Evolutionary conservation across 2,113 vertebrate genomes (phyloP), one percentile per base, ranked within the genome.

Genomic region (Pituophis catenifer): DNA sequence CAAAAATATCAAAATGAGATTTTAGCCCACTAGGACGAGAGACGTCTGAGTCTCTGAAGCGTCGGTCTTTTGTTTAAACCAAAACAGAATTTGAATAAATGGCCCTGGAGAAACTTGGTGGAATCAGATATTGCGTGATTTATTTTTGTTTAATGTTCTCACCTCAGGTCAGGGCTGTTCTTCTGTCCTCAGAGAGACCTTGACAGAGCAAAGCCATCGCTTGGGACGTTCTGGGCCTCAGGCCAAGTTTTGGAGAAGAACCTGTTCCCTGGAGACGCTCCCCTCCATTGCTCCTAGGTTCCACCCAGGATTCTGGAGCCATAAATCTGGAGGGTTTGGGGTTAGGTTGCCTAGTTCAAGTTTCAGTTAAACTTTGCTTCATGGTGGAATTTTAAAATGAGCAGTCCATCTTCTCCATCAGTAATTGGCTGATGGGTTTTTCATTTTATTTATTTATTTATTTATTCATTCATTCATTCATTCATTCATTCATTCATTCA

Each of bases 141-240:
- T 89, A 50, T 19, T 12, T 33, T n/a, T 90, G 0, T 90, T 93
- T 95, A 26, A 54, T 13, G 81, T 58, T 48, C 91, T 54, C 59
- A 7, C 0, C 55, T 29, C 59, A 94, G 93, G 44, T 93, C 91
- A 1, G 95, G 95, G 93, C 92, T 93, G 93, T 11, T 94, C 26
- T 11, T 93, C 19, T 90, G 94, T 29, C 92, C 96, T 95, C 89
- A 48, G 75, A 12, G 81, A 62, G 94, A 95, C 96, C 95, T 96
- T 95, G 94, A 93, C 89, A 86, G 87, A 55, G 93, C 9, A 93
- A 58, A 50, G 19, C 7, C 59, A 29, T 54, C 94, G 75, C 89
- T 54, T 90, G 57, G 11, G 3, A 5, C 52, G 89, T 86, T 53
- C 26, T 59, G 12, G 48, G 86, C 21, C 1, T 5, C 6, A 29